A percentile compares a stretch with the other conserved stretches of the same genome.
Evolutionary conservation across 2,888 invertebrate genomes (phyloP).

Genomic region (Xestia xanthographa): DNA sequence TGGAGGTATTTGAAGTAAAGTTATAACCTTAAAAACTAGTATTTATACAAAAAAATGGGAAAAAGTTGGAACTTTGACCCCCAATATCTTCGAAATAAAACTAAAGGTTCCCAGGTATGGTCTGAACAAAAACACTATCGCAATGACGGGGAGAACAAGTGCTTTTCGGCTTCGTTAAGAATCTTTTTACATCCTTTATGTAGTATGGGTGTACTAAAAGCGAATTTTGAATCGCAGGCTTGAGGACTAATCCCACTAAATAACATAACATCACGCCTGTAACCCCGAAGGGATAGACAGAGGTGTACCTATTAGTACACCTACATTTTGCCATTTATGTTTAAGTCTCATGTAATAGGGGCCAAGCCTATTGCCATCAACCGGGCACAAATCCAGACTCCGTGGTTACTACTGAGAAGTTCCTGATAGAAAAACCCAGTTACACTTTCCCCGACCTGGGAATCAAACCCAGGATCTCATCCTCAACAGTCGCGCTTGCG

Average conservation of each 20-base stretch:
- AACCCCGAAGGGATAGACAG: not conserved
- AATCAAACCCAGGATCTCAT: not conserved
- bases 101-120: too few relatives aligned
- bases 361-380: not conserved
- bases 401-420: not conserved
- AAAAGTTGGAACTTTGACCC: too few relatives aligned
- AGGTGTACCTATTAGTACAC: not conserved
- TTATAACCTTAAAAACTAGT: too few relatives aligned
- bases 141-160: too few relatives aligned
- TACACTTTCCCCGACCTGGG: not conserved
- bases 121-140: too few relatives aligned
- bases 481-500: not conserved
- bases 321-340: not conserved
- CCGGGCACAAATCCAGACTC: not conserved
- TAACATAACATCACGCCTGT: not conserved
- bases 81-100: too few relatives aligned
- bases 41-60: too few relatives aligned
- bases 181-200: too few relatives aligned
- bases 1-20: too few relatives aligned
- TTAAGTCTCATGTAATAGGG: not conserved
- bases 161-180: too few relatives aligned
- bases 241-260: not conserved
- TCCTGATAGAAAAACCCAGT: not conserved
- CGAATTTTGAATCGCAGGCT: not conserved
- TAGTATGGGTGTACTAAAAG: not conserved